Base-by-base conservation (phyloP, 1,140 invertebrate species). In the Mamestra configurata region DNA sequence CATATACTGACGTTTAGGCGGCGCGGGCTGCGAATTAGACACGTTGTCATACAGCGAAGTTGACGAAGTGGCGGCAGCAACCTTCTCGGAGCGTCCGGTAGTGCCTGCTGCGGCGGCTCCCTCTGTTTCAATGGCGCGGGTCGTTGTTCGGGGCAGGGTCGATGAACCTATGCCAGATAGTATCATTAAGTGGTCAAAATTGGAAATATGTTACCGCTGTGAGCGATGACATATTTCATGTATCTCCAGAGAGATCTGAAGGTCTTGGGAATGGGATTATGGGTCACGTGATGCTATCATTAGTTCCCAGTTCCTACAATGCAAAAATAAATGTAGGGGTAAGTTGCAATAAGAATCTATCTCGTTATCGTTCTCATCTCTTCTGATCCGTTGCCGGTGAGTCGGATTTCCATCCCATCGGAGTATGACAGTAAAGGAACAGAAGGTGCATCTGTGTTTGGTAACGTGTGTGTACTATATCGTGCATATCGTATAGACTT, bases 21-120 rank as follows among this genome's bases (percentile, higher is more conserved):
- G 92, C 18, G 90, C 95, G 15, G 96, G 95, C 68, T 96, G 96
- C 70, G 94, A 86, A 66, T 94, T 95, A 76, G 96, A 95, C 71
- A 98, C 97, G 92, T 98, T 98, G 94, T 99, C 98, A 90, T 98
- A 98, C n/a, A 98, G 96, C 37, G 98, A 98, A 11, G 97, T 98
- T 84, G 97, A 98, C 80, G 98, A 98, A 20, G 98, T 98, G 20
- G 97, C 97, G 24, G 97, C 97, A 35, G 97, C 97, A 75, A 98
- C 97, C 93, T 98, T 98, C 82, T 98, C 97, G 11, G 95, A 90
- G 79, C 96, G 95, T 59, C 93, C 93, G 70, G 91, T 80, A 80
- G 84, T 80, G 5, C 83, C 88, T 6, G 88, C 87, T 7, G 88
- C 86, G 57, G 94, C 93, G 61, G 93, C 93, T 84, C 95, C 95